Conservation (phyloP, 2,113 vertebrate species). For the Gobius niger region DNA sequence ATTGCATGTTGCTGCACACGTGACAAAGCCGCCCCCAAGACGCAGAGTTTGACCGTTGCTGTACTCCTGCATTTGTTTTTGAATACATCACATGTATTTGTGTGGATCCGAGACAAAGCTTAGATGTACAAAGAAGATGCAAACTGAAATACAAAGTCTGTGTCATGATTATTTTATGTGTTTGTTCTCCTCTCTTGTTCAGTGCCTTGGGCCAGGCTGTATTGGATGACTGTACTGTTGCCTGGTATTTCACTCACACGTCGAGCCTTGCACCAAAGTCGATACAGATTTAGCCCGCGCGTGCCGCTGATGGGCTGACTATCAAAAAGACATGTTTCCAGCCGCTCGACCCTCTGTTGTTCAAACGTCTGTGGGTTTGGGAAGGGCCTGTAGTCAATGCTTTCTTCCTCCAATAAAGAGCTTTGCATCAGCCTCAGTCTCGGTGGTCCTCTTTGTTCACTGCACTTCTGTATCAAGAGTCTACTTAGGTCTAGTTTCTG, state of each 20-base stretch:
- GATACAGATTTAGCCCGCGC: constrained; percentile 30
- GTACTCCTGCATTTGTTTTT: constrained; percentile 2
- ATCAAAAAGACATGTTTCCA: constrained; percentile 24
- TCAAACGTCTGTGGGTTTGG: constrained; percentile 28
- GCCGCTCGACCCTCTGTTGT: constrained; percentile 19
- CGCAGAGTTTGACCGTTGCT: constrained; percentile 6
- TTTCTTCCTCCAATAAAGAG: constrained; percentile 64
- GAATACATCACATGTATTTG: constrained; percentile 9
- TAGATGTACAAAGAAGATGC: constrained; percentile 11
- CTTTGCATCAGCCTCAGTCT: constrained; percentile 53
- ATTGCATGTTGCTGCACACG: background rate
- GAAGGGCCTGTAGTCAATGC: constrained; percentile 29
- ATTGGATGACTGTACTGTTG: constrained; percentile 23
- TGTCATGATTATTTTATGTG: constrained; percentile 21
- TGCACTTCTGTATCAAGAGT: constrained; percentile 2
- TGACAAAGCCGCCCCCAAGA: background rate
- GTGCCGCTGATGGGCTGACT: background rate
- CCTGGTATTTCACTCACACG: constrained; percentile 19
- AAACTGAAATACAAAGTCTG: constrained; percentile 8
- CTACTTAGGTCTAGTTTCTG: background rate
- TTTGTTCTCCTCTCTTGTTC: constrained; percentile 34
- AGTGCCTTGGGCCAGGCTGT: constrained; percentile 57
- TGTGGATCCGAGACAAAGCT: constrained; percentile 7
- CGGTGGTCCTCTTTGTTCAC: constrained; percentile 1
- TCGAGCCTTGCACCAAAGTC: constrained; percentile 43